phyloP scores from a whole-genome alignment of 2,113 vertebrate genomes.

The Syngnathoides biaculeatus region DNA sequence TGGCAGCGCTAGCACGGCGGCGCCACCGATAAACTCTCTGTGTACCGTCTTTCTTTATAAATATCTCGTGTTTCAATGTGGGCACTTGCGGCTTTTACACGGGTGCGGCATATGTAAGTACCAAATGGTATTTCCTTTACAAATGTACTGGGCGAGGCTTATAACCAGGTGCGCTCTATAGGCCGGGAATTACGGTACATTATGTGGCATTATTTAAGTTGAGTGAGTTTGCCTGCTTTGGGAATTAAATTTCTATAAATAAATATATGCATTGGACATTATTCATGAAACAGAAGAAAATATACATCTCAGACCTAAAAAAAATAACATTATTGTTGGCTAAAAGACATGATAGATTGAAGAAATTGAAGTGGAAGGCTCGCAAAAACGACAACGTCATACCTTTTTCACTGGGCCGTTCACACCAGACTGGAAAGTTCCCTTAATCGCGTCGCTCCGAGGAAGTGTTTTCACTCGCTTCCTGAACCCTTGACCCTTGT shows the following conservation, averaged over 20 bases:
- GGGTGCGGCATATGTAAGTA: too few relatives aligned
- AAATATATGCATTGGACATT: conserved; percentile 34
- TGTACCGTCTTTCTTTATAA: too few relatives aligned
- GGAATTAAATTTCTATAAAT: conserved; percentile 45
- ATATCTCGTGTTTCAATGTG: too few relatives aligned
- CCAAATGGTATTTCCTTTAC: too few relatives aligned
- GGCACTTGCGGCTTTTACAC: too few relatives aligned
- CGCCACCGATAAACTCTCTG: too few relatives aligned
- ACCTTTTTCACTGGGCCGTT: conserved; percentile 6
- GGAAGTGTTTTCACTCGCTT: conserved; percentile 35
- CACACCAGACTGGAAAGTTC: conserved; percentile 28
- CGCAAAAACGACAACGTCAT: background rate
- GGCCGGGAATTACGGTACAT: too few relatives aligned
- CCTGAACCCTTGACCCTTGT: conserved; percentile 34
- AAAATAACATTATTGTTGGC: background rate
- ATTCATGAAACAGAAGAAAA: conserved; percentile 11
- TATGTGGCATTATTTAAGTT: too few relatives aligned
- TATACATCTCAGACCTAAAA: background rate
- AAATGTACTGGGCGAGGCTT: too few relatives aligned
- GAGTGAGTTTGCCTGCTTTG: conserved; percentile 42
- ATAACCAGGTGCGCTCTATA: too few relatives aligned
- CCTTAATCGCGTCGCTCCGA: conserved; percentile 43
- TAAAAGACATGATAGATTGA: background rate
- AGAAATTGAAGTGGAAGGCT: background rate
- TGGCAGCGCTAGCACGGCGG: too few relatives aligned